These are phyloP conservation scores for Galago senegalensis DNA, from an alignment of 2,797 vertebrate genomes.

Conservation along the genomic window DNA sequence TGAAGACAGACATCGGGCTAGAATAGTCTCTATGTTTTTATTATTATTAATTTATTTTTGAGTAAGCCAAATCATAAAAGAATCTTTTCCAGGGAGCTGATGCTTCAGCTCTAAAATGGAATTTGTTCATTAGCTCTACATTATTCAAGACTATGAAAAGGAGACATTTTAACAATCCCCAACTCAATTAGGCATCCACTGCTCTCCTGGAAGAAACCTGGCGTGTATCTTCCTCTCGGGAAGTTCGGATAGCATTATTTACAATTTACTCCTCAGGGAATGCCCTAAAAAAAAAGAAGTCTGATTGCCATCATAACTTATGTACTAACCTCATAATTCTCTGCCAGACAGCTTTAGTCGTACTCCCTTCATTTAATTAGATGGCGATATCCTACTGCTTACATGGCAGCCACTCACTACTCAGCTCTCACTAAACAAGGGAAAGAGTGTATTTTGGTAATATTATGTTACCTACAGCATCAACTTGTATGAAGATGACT, in stretches of 20 bases:
- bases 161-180: constrained; percentile 62
- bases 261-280: constrained; percentile 68
- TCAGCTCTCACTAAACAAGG: neutral
- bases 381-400: neutral
- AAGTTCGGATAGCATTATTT: constrained; percentile 58
- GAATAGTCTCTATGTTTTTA: neutral
- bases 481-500: neutral
- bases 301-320: constrained; percentile 39
- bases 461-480: neutral
- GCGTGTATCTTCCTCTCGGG: neutral
- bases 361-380: constrained; percentile 22
- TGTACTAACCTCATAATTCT: constrained; percentile 40
- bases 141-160: constrained; percentile 61
- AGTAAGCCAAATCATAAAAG: neutral
- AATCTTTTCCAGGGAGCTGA: neutral
- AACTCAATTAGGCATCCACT: constrained; percentile 68
- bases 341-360: constrained; percentile 18
- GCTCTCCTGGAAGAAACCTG: constrained; percentile 59
- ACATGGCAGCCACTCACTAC: neutral
- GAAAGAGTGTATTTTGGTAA: neutral
- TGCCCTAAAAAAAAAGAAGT: neutral
- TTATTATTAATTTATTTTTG: neutral
- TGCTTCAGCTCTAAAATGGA: constrained; percentile 48
- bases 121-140: constrained; percentile 58
- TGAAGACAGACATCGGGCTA: neutral